A percentile compares a stretch with the other conserved stretches of the same genome.
phyloP scores from a whole-genome alignment of 2,888 invertebrate species.

The Ferrisia virgata region DNA sequence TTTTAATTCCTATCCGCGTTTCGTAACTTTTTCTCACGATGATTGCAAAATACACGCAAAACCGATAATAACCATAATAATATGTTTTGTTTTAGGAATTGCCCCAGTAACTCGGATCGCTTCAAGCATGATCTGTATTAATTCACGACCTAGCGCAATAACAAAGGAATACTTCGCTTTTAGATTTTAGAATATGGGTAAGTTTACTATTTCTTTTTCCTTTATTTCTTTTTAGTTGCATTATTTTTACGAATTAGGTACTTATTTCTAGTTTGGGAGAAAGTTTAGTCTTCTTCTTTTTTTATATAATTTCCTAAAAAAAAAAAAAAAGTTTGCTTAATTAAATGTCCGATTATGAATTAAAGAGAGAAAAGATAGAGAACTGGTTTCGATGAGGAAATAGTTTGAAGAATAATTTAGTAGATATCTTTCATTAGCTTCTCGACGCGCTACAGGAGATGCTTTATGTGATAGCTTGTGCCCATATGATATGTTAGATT shows the following conservation, averaged over 20 bases:
- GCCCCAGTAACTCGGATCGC: slow-evolving; percentile 7
- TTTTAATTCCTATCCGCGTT: slow-evolving; percentile 7
- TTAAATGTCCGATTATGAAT: slow-evolving; percentile 10
- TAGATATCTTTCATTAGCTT: background rate
- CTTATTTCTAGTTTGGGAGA: background rate
- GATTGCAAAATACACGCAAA: background rate
- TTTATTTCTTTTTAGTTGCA: background rate
- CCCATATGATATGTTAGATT: background rate
- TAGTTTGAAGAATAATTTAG: background rate
- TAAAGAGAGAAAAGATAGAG: background rate
- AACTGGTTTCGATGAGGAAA: background rate
- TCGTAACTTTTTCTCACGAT: slow-evolving; percentile 38
- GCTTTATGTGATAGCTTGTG: background rate
- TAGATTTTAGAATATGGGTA: slow-evolving; percentile 2
- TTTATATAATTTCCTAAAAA: background rate
- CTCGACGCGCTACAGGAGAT: background rate
- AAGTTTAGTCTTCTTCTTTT: background rate
- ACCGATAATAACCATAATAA: slow-evolving; percentile 26
- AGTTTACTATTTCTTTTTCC: background rate
- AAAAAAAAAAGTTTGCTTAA: no score
- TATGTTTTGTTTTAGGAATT: slow-evolving; percentile 27
- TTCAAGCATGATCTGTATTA: slow-evolving; percentile 20
- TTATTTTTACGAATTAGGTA: background rate
- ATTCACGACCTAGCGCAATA: slow-evolving; percentile 6
- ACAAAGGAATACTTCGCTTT: background rate